Evolutionary conservation across 1,140 invertebrate species (phyloP), one percentile per base, ranked within the genome.

Genomic region (Vanessa atalanta): DNA sequence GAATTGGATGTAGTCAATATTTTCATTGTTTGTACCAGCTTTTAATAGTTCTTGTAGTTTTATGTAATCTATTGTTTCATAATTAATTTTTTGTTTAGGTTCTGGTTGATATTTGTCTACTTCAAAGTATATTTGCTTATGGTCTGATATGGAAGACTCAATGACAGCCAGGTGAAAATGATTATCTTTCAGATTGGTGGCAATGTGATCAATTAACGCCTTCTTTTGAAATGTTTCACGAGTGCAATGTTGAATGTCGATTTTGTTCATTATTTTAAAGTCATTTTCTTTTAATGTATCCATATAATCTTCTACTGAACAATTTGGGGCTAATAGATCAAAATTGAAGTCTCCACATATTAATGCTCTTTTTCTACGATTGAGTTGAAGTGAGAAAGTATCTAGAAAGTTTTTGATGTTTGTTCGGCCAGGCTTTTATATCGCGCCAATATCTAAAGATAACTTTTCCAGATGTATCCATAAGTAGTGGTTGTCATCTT

Each of bases 81-180:
- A 77, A n/a, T 77, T 31, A 9, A 8, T 43, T 12, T 47, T 51
- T 47, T 8, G 12, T 47, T 51, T 74, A 13, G 48, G 31, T 53
- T 55, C 51, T 20, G 76, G 43, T 20, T 68, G 64, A 9, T 9
- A 16, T 65, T 77, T 71, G 20, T 67, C 73, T 14, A 74, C 13
- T 72, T 74, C 51, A 6, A 75, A 50, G 16, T 75, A 78, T 23
- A 78, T 63, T 23, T 78, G 76, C 43, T 75, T 75, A 26, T 78
- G 69, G 16, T 78, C 76, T 15, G 76, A 72, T 16, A 75, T 61
- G 16, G 76, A 14, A 2, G 76, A 72, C 1, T 78, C 51, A 14
- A 78, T 61, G 15, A 78, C 31, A 47, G 76, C 51, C 20, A 78
- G 23, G n/a, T 75, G 68, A 61, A 72, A 78, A 31, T 61, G 2